Conservation (phyloP, 2,113 vertebrate species). For the Ptilorrhoa leucosticta region DNA sequence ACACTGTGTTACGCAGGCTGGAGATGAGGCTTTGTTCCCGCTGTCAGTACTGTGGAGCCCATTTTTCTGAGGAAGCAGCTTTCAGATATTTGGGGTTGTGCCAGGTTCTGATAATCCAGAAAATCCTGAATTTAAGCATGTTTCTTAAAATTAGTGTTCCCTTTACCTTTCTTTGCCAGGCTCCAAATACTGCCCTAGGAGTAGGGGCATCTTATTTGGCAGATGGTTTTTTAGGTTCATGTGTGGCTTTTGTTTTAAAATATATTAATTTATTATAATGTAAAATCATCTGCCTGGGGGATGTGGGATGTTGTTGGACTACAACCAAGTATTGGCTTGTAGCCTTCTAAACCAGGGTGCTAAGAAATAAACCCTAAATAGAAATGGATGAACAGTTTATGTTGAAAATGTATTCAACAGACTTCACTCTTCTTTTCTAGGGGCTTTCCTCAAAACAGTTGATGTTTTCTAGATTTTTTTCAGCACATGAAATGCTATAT, state of each 20-base stretch:
- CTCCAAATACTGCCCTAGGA: neutral
- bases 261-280: slow-evolving; percentile 45
- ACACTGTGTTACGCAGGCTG: neutral
- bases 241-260: slow-evolving; percentile 16
- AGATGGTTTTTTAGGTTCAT: neutral
- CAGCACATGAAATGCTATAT: neutral
- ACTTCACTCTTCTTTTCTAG: neutral
- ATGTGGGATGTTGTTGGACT: slow-evolving; percentile 50
- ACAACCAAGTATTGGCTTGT: slow-evolving; percentile 51
- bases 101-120: slow-evolving; percentile 45
- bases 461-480: neutral
- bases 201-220: neutral
- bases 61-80: slow-evolving; percentile 49
- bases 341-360: slow-evolving; percentile 53
- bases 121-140: neutral
- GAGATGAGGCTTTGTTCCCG: slow-evolving; percentile 23
- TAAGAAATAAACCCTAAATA: slow-evolving; percentile 50
- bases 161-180: neutral
- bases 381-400: neutral
- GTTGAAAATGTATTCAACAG: neutral
- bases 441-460: neutral
- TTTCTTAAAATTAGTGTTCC: neutral
- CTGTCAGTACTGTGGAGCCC: slow-evolving; percentile 17
- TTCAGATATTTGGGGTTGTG: slow-evolving; percentile 20
- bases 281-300: slow-evolving; percentile 45